Evolutionary conservation across 2,113 vertebrate genomes (phyloP).

Genomic region (Rhineura floridana): DNA sequence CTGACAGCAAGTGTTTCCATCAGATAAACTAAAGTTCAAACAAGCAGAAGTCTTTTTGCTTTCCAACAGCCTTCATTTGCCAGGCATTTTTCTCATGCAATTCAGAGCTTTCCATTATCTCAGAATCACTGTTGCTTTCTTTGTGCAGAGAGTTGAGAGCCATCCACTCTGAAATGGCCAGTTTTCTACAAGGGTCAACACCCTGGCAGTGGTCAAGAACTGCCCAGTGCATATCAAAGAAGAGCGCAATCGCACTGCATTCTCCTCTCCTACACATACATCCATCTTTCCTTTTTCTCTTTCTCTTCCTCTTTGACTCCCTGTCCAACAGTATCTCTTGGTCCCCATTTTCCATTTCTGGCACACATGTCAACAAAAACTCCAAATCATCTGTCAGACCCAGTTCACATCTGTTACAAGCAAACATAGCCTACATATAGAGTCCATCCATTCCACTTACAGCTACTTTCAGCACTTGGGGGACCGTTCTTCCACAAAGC

Average conservation of each 20-base stretch:
- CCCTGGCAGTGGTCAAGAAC: slow-evolving; percentile 35
- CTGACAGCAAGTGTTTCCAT: slow-evolving; percentile 71
- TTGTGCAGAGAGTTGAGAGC: slow-evolving; percentile 53
- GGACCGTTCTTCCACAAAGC: not conserved
- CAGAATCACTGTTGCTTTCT: slow-evolving; percentile 46
- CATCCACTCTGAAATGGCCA: slow-evolving; percentile 48
- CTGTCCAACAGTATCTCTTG: not conserved
- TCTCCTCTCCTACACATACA: not conserved
- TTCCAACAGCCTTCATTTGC: slow-evolving; percentile 64
- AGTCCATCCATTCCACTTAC: not conserved
- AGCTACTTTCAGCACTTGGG: not conserved
- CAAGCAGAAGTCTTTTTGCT: slow-evolving; percentile 61
- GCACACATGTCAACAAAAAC: not conserved
- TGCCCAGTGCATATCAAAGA: slow-evolving; percentile 15
- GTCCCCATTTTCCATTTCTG: not conserved
- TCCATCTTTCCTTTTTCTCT: not conserved
- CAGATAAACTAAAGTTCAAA: slow-evolving; percentile 75
- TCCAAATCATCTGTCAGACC: slow-evolving; percentile 17
- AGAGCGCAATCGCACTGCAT: slow-evolving; percentile 21
- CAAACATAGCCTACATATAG: not conserved
- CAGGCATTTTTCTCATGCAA: slow-evolving; percentile 34
- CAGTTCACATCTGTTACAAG: slow-evolving; percentile 18
- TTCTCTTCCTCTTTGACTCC: not conserved
- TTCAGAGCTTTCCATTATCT: slow-evolving; percentile 33
- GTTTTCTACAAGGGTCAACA: slow-evolving; percentile 52